Evolutionary conservation across 2,888 invertebrate species (phyloP), one percentile per base, ranked within the genome.

Genomic region (Drosophila antonietae): DNA sequence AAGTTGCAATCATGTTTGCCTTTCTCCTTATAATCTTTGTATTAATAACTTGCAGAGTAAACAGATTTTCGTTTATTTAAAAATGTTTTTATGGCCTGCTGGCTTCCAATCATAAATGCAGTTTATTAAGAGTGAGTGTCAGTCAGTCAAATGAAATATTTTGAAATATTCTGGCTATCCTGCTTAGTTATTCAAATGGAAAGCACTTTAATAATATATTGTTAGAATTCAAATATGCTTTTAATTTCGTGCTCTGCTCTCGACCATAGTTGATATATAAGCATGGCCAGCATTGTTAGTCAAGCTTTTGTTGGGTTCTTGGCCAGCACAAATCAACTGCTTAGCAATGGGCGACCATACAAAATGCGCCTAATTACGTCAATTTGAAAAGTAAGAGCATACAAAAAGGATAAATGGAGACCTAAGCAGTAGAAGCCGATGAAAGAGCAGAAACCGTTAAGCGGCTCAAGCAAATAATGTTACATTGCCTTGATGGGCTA

Each of bases 301-400:
- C 31, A 8, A 43, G 58, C 63, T 57, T 41, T 68, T 35, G 33
- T 14, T 28, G 39, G 61, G 49, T 64, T 20, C 68, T 31, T 63
- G 68, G 66, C 39, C 65, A 28, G 63, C 63, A 60, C 18, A 58
- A 68, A 83, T 64, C 55, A 69, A 56, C 53, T 66, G 56, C 55
- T 74, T 69, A 71, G 56, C 60, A 37, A 39, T 59, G 59, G 39
- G 65, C 64, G 44, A 58, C 80, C 80, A 53, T 69, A 83, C 73
- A 88, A 88, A 75, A 74, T 76, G 76, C 64, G 56, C 57, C 87
- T 84, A 86, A 84, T 84, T 84, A 83, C 81, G 60, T 39, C 79
- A 83, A 73, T 81, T 84, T 84, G 68, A 68, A 88, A 79, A 75
- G 66, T 53, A 63, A 44, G 39, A 14, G 18, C 18, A 51, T 51